Base-by-base conservation (phyloP, 2,888 invertebrate species). In the Leucophora obtusa region DNA sequence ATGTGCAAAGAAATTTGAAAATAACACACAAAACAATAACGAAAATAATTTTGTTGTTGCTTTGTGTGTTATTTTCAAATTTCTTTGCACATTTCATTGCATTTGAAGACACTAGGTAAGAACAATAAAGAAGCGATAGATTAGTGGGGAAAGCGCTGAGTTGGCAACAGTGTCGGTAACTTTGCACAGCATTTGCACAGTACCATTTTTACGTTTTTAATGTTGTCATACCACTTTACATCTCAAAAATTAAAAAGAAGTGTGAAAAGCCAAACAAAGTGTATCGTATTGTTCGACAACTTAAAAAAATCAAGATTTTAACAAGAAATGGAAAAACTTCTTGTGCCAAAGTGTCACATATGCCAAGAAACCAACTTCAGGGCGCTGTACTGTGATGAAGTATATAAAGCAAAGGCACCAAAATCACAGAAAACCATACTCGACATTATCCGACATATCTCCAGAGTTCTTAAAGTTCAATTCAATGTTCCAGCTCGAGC, bases 371-470 rank as follows among this genome's bases (percentile, higher is more conserved):
- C 33, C 1, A 70, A 81, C 15, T 77, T 35, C 33, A 73, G 70
- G 8, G 53, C 43, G 10, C 54, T 81, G 10, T 66, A 81, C 51
- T 74, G 70, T 24, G 81, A 81, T 51, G 81, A 81, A 74, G 81
- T 81, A 3, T 81, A 81, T 14, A 82, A 70, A 51, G 82, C 79
- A 28, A 79, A 51, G 47, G 82, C 75, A 14, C 82, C 75, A 35
- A 79, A 79, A 62, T 81, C 82, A 7, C 74, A 82, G 24, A 82
- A 82, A 70, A 75, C 80, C 7, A 82, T 83, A 14, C 70, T 74
- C 53, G 79, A 76, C 38, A 80, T 83, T 24, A 78, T 83, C 33
- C 38, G 69, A 24, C 82, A 83, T 18, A 76, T 83, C 24, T 79
- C 79, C 9, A 74, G 82, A 71, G 78, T 75, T 58, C 79, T 80